A percentile compares a stretch with the other conserved stretches of the same genome.
Conservation (phyloP, 2,113 vertebrate genomes). For the Cyrtonyx montezumae region DNA sequence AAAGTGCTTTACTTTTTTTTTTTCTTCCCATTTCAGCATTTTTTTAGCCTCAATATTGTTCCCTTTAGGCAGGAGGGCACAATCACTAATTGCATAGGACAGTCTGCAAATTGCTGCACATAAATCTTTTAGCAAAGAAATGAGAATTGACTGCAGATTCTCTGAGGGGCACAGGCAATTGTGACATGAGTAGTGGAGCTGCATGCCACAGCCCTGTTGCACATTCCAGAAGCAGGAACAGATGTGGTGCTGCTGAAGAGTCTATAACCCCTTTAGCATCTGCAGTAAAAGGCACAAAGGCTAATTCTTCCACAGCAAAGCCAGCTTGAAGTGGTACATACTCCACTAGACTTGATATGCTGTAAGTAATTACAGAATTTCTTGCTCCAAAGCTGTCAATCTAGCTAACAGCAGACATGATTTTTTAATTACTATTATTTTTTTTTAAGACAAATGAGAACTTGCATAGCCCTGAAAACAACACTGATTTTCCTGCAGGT, state of each 20-base stretch:
- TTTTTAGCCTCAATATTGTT: not conserved
- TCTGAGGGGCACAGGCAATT: not conserved
- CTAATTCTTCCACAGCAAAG: not conserved
- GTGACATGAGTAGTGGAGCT: fast-evolving
- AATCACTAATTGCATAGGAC: not conserved
- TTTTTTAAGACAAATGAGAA: not conserved
- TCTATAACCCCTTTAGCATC: not conserved
- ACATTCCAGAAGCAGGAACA: not conserved
- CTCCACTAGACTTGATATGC: not conserved
- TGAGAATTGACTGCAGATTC: not conserved
- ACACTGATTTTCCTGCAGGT: not conserved
- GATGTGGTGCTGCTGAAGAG: not conserved
- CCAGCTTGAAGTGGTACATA: not conserved
- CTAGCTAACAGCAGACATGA: not conserved
- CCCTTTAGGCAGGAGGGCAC: not conserved
- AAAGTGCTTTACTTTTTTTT: not conserved
- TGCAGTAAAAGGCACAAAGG: not conserved
- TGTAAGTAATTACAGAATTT: not conserved
- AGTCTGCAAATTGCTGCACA: not conserved
- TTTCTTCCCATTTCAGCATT: not conserved
- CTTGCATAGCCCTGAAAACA: not conserved
- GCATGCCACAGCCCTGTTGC: not conserved
- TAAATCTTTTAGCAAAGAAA: not conserved
- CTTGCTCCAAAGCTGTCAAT: not conserved
- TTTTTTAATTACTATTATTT: not conserved